Evolutionary conservation across 2,113 vertebrate species (phyloP).

Genomic region (Nestor notabilis): DNA sequence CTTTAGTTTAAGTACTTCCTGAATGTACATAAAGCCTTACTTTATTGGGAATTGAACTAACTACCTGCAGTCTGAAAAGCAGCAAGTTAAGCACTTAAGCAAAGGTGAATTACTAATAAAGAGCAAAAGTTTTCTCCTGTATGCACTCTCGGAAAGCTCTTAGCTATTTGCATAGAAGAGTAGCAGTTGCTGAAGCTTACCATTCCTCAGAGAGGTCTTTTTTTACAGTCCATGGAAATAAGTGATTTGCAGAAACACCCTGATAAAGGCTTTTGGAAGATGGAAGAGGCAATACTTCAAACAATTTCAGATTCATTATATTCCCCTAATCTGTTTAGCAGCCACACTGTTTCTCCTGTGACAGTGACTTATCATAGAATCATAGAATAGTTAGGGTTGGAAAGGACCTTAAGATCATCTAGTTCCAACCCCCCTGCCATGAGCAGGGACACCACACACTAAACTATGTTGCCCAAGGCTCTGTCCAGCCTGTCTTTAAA

Average conservation of each 20-base stretch:
- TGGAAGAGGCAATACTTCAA: not conserved
- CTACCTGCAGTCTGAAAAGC: conserved; percentile 27
- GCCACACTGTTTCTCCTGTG: not conserved
- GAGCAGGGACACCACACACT: no score
- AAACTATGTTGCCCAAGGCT: no score
- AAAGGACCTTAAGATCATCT: no score
- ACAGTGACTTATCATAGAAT: no score
- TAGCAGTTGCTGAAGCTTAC: not conserved
- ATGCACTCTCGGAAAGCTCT: not conserved
- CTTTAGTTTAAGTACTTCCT: conserved; percentile 48
- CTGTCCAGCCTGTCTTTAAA: no score
- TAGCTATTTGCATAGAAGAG: not conserved
- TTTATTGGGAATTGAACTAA: conserved; percentile 43
- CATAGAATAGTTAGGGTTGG: no score
- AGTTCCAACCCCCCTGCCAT: no score
- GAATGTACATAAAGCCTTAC: conserved; percentile 17
- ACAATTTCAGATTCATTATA: not conserved
- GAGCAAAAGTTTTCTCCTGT: not conserved
- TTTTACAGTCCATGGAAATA: not conserved
- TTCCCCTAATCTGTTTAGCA: not conserved
- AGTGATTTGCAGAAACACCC: not conserved
- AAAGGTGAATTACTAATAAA: conserved; percentile 34
- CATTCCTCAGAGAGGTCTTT: not conserved
- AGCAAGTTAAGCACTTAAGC: not conserved
- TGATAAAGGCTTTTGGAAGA: not conserved